phyloP scores from a whole-genome alignment of 1,140 invertebrate genomes.

The Platyura marginata region DNA sequence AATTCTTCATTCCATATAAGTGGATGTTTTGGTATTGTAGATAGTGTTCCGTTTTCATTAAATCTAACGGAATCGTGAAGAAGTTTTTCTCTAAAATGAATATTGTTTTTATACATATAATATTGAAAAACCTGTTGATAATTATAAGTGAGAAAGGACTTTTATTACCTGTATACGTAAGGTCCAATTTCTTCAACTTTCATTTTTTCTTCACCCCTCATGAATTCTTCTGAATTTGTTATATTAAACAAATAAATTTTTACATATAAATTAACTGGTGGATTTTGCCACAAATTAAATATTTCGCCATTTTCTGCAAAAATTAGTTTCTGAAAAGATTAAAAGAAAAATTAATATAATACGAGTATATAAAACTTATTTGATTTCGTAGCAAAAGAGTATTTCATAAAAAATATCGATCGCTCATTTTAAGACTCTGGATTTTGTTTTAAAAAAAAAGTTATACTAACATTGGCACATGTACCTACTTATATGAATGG shows the following conservation, averaged over 20 bases:
- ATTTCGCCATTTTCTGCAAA: constrained; percentile 55
- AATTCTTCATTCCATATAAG: constrained; percentile 47
- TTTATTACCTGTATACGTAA: constrained; percentile 71
- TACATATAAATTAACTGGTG: constrained; percentile 64
- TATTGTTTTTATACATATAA: constrained; percentile 3
- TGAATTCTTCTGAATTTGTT: constrained; percentile 64
- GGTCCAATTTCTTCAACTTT: constrained; percentile 67
- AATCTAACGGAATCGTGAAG: constrained; percentile 49
- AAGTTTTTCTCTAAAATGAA: constrained; percentile 38
- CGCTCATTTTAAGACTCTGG: no score
- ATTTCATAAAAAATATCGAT: no score
- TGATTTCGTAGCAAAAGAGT: no score
- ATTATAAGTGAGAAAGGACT: no score
- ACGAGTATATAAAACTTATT: neutral
- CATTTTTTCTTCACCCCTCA: constrained; percentile 49
- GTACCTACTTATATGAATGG: no score
- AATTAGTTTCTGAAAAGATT: constrained; percentile 41
- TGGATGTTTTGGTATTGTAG: constrained; percentile 45
- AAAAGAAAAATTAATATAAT: constrained; percentile 6
- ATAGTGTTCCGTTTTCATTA: constrained; percentile 55
- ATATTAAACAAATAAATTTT: constrained; percentile 79
- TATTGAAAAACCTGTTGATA: constrained; percentile 3
- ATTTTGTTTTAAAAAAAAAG: no score
- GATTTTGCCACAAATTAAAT: constrained; percentile 68
- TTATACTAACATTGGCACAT: no score